phyloP scores from a whole-genome alignment of 2,888 invertebrate species.

The Synergus umbraculus region DNA sequence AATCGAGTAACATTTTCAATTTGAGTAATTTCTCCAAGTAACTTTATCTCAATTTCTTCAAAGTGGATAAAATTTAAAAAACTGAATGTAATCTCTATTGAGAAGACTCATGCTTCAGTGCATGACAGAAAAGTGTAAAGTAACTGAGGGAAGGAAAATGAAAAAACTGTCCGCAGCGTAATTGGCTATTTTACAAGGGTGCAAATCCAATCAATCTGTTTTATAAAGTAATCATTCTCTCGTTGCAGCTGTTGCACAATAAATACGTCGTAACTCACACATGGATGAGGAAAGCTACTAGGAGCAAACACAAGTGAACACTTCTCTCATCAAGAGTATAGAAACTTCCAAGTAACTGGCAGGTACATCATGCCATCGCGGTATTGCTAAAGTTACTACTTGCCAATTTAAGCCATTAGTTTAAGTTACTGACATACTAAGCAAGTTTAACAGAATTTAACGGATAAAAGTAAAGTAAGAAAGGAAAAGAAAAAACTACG shows the following conservation, averaged over 20 bases:
- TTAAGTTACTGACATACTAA: conserved; percentile 5
- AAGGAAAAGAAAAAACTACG: not conserved
- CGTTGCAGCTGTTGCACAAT: conserved; percentile 15
- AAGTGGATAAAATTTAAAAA: not conserved
- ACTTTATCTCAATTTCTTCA: not conserved
- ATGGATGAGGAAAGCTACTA: not conserved
- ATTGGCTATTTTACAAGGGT: conserved; percentile 26
- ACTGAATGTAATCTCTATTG: not conserved
- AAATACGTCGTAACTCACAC: conserved; percentile 8
- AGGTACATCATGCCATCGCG: conserved; percentile 26
- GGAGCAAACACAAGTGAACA: conserved; percentile 17
- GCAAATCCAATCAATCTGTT: conserved; percentile 7
- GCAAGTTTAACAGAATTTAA: not conserved
- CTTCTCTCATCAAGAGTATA: conserved; percentile 32
- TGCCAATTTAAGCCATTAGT: conserved; percentile 32
- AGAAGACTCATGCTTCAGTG: not conserved
- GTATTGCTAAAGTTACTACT: conserved; percentile 31
- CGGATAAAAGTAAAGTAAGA: not conserved
- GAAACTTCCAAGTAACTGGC: conserved; percentile 36
- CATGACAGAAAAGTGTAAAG: not conserved
- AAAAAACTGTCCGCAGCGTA: not conserved
- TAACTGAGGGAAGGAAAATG: not conserved
- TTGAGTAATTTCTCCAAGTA: not conserved
- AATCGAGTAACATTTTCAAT: too few relatives aligned
- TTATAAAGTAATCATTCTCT: conserved; percentile 38